phyloP scores from a whole-genome alignment of 1,140 invertebrate species.

The Wiebesia pumilae region DNA sequence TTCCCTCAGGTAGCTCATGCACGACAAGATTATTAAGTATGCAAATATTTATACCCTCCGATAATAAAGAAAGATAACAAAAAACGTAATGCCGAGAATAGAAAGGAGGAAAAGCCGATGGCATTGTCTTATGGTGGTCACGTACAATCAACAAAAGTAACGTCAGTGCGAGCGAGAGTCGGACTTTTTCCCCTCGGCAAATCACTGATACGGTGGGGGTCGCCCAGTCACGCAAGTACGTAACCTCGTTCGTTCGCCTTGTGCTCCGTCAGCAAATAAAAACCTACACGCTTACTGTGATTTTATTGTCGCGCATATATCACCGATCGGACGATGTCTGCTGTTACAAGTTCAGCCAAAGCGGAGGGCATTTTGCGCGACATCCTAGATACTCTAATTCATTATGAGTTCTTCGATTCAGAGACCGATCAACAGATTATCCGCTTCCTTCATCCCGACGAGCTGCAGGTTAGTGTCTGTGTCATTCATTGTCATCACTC shows the following conservation, averaged over 20 bases:
- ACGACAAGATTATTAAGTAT: background rate
- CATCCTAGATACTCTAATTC: constrained; percentile 62
- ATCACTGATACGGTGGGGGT: constrained; percentile 9
- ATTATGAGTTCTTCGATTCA: constrained; percentile 65
- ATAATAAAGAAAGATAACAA: background rate
- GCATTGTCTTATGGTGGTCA: background rate
- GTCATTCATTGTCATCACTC: background rate
- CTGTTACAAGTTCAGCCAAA: background rate
- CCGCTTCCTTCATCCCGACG: constrained; percentile 68
- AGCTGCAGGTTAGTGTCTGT: constrained; percentile 65
- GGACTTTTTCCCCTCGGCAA: background rate
- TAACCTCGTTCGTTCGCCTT: background rate
- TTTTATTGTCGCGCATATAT: background rate
- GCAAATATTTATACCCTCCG: background rate
- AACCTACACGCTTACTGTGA: background rate
- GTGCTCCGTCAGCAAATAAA: background rate
- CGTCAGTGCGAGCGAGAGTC: background rate
- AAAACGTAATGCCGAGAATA: no score
- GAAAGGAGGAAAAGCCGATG: background rate
- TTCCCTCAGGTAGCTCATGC: background rate
- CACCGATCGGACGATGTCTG: background rate
- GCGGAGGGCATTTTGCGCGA: background rate
- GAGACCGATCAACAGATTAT: constrained; percentile 63
- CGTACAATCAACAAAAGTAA: background rate
- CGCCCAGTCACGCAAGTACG: background rate